phyloP scores from a whole-genome alignment of 2,797 vertebrate genomes.

The Gephyroberyx darwinii region DNA sequence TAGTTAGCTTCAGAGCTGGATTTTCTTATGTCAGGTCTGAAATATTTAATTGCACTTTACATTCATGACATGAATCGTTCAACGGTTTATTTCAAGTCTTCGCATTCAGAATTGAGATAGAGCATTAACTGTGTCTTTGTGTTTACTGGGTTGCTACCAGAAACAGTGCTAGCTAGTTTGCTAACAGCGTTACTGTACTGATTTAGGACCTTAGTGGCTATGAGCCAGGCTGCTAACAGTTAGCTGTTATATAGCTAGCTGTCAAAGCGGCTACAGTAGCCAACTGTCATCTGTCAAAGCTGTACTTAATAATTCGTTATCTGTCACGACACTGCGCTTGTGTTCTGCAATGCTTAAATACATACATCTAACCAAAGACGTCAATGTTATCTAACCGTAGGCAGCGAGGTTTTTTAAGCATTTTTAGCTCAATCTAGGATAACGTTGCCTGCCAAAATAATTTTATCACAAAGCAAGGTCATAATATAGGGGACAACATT shows the following conservation, averaged over 20 bases:
- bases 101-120: not conserved
- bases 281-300: constrained; percentile 30
- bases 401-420: not conserved
- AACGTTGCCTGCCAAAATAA: not conserved
- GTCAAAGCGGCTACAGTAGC: constrained; percentile 34
- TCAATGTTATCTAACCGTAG: not conserved
- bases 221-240: constrained; percentile 25
- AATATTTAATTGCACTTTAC: constrained; percentile 7
- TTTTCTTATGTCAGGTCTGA: constrained; percentile 34
- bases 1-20: constrained; percentile 77
- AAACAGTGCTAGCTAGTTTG: constrained; percentile 54
- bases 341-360: not conserved
- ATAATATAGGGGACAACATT: not conserved
- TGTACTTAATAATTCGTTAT: not conserved
- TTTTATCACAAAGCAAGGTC: not conserved
- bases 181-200: constrained; percentile 1
- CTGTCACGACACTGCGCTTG: not conserved
- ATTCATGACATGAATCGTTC: not conserved
- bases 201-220: not conserved
- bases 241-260: constrained; percentile 37
- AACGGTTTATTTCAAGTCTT: not conserved
- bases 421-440: not conserved
- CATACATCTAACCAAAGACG: not conserved
- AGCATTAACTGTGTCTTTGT: constrained; percentile 68
- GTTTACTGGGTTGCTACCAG: constrained; percentile 70